A percentile compares a stretch with the other conserved stretches of the same genome.
Evolutionary conservation across 2,113 vertebrate genomes (phyloP).

Genomic region (Romanogobio albipinnatus): DNA sequence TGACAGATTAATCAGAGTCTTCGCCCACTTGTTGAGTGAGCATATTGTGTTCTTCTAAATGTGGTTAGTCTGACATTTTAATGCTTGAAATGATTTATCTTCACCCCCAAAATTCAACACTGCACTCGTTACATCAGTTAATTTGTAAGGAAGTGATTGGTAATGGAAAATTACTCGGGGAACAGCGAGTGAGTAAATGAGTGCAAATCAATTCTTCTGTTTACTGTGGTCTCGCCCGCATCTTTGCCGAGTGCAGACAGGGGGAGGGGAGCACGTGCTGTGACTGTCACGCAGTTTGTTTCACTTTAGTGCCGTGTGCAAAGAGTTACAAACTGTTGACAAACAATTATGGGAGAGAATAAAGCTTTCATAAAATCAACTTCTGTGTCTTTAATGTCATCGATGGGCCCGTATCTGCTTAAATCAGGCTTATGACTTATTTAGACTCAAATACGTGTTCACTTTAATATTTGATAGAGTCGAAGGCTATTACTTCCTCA

Average conservation of each 20-base stretch:
- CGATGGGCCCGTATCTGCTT: no score
- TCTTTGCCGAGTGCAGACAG: slow-evolving; percentile 40
- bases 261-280: slow-evolving; percentile 16
- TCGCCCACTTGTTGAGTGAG: background rate
- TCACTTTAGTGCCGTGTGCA: slow-evolving; percentile 17
- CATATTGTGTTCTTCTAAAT: background rate
- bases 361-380: background rate
- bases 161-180: slow-evolving; percentile 20
- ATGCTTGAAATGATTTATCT: background rate
- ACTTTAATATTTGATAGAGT: background rate
- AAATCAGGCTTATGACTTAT: background rate
- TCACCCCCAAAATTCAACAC: background rate
- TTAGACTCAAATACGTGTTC: background rate
- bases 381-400: background rate
- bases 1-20: background rate
- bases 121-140: slow-evolving; percentile 35
- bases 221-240: slow-evolving; percentile 17
- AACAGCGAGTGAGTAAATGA: background rate
- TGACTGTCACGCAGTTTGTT: background rate
- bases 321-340: background rate
- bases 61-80: background rate
- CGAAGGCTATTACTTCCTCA: background rate
- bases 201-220: slow-evolving; percentile 50
- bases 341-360: background rate
- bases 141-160: background rate